Percentiles rank a stretch among this genome's conserved stretches.
Conservation (phyloP, 2,797 vertebrate genomes). For the Pelobates cultripes region DNA sequence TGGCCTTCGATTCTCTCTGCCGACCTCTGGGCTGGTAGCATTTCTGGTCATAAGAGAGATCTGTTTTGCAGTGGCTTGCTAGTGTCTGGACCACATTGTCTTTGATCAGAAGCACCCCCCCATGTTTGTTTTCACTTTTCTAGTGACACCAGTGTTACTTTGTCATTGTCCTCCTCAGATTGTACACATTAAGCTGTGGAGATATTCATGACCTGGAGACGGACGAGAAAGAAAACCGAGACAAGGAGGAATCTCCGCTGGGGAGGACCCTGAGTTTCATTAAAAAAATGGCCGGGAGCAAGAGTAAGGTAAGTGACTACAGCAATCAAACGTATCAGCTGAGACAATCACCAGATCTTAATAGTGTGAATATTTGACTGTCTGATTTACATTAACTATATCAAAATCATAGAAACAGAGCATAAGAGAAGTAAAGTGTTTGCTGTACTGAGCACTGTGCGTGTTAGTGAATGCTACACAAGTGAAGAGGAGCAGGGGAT, state of each 20-base stretch:
- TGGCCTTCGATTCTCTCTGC: not conserved
- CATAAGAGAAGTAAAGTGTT: too few relatives aligned
- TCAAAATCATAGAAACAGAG: too few relatives aligned
- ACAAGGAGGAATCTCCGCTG: slow-evolving; percentile 60
- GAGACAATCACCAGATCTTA: too few relatives aligned
- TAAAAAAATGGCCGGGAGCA: slow-evolving; percentile 69
- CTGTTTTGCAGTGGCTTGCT: not conserved
- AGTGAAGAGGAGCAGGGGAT: too few relatives aligned
- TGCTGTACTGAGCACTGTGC: too few relatives aligned
- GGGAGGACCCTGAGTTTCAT: slow-evolving; percentile 72
- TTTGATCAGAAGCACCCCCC: not conserved
- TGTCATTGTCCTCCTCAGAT: not conserved
- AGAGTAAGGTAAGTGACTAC: slow-evolving; percentile 62
- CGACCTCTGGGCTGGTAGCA: not conserved
- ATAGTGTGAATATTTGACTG: too few relatives aligned
- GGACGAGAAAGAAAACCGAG: slow-evolving; percentile 52
- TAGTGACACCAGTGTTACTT: not conserved
- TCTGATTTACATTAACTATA: too few relatives aligned
- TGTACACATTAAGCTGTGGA: slow-evolving; percentile 59
- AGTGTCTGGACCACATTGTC: not conserved
- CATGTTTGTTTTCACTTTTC: too few relatives aligned
- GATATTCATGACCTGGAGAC: slow-evolving; percentile 62
- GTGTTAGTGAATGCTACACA: too few relatives aligned
- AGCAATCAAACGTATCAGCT: too few relatives aligned
- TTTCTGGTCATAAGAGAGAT: not conserved